Base-by-base conservation (phyloP, 2,888 invertebrate genomes). In the Malthinus seriepunctatus region DNA sequence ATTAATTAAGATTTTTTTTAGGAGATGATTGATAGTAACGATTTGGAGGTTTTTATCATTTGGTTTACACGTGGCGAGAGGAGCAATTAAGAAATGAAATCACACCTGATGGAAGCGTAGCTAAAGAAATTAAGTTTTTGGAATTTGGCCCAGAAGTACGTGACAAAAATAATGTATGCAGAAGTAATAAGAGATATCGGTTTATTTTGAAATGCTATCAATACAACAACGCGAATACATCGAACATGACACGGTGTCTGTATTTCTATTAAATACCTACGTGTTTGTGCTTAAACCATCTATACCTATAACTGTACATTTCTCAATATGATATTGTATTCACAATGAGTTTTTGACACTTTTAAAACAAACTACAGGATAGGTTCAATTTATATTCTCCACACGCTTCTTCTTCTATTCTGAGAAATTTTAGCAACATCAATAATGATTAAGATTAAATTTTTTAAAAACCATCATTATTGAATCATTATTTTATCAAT, bases 241-340 rank as follows among this genome's bases (percentile, higher is more conserved):
- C 54, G 57, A 57, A 57, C 61, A 57, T 61, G 61, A 57, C 61
- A 62, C 62, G 51, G 50, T 56, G 59, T 52, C 62, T 59, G 55
- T 62, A 56, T 57, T 58, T 62, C 53, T 54, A 58, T 62, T 62
- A 62, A 62, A 62, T 62, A 55, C 42, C 56, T 62, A 62, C 62
- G 62, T 62, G 62, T 59, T 53, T 56, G 48, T 52, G 56, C 55
- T 49, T 52, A 54, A 45, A 46, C 53, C 58, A 57, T 45, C 51
- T 52, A 54, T 47, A 51, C 46, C 34, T 61, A 23, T 23, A 61
- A 61, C 61, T 57, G 61, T 61, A 52, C 38, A 61, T 61, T 54
- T 61, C 56, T 56, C 53, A 56, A 56, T 56, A 39, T 52, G 37
- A 56, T 56, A 60, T 60, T 44, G 54, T 56, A 56, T 52, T 37